phyloP scores from a whole-genome alignment of 1,140 invertebrate genomes.

The Babylonia areolata region DNA sequence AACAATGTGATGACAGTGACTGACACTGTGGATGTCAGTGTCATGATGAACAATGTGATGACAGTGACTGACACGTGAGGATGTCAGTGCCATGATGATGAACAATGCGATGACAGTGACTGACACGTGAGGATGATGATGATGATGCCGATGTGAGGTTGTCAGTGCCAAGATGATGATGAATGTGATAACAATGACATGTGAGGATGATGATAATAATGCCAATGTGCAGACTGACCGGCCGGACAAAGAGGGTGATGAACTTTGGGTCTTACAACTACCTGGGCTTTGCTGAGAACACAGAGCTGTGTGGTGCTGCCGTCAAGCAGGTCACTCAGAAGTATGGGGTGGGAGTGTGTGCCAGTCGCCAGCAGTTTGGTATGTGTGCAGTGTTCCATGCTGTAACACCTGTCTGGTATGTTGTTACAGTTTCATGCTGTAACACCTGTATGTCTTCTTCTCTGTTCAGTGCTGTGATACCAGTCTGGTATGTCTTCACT shows the following conservation, averaged over 20 bases:
- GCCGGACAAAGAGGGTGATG: constrained; percentile 75
- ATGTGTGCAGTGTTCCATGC: constrained; percentile 27
- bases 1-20: no score
- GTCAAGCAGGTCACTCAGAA: constrained; percentile 70
- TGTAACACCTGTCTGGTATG: no score
- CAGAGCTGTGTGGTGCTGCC: constrained; percentile 76
- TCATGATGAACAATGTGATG: no score
- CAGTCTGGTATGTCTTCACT: no score
- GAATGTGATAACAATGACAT: no score
- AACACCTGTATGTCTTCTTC: no score
- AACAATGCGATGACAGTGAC: neutral
- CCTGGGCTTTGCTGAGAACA: constrained; percentile 79
- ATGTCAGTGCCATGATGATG: neutral
- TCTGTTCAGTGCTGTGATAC: no score
- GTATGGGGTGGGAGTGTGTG: constrained; percentile 75
- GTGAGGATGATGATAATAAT: neutral
- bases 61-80: no score
- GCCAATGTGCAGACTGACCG: constrained; percentile 65
- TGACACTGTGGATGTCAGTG: no score
- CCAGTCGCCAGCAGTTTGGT: constrained; percentile 76
- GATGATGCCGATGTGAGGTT: no score
- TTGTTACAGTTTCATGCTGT: no score
- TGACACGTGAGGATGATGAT: neutral
- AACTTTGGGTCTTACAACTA: constrained; percentile 81
- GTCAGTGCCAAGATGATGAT: no score